A percentile compares a stretch with the other conserved stretches of the same genome.
Conservation (phyloP, 1,140 invertebrate genomes). For the Plodia interpunctella region DNA sequence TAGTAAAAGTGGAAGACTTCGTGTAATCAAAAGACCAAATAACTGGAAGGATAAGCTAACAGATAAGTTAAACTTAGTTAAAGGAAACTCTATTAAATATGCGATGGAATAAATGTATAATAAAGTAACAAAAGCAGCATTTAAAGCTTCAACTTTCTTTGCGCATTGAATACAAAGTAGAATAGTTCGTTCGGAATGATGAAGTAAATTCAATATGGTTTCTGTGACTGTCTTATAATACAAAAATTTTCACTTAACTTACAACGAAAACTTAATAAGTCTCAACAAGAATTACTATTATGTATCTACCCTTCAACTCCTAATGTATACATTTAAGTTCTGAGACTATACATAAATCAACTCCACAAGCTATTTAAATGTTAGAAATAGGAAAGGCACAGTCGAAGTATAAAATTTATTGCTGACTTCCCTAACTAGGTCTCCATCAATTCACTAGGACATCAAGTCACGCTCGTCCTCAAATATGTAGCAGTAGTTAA, state of each 20-base stretch:
- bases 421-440: conserved; percentile 71
- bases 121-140: conserved; percentile 20
- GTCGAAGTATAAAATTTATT: conserved; percentile 76
- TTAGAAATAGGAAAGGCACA: conserved; percentile 76
- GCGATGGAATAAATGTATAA: conserved; percentile 19
- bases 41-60: conserved; percentile 23
- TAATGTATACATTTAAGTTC: conserved; percentile 62
- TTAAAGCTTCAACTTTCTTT: conserved; percentile 14
- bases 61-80: conserved; percentile 7
- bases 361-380: conserved; percentile 64
- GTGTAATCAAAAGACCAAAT: conserved; percentile 31
- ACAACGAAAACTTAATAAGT: conserved; percentile 36
- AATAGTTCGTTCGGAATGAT: conserved; percentile 37
- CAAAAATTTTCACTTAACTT: conserved; percentile 26
- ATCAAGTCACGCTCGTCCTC: conserved; percentile 26
- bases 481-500: conserved; percentile 32
- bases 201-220: conserved; percentile 25
- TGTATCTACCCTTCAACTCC: conserved; percentile 39
- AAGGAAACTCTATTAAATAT: conserved; percentile 22
- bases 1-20: conserved; percentile 42
- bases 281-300: conserved; percentile 34
- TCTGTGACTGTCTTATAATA: conserved; percentile 22
- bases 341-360: conserved; percentile 51
- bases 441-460: conserved; percentile 38
- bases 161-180: conserved; percentile 23